A percentile compares a stretch with the other conserved stretches of the same genome.
Evolutionary conservation across 2,888 invertebrate genomes (phyloP).

Genomic region (Agrochola circellaris): DNA sequence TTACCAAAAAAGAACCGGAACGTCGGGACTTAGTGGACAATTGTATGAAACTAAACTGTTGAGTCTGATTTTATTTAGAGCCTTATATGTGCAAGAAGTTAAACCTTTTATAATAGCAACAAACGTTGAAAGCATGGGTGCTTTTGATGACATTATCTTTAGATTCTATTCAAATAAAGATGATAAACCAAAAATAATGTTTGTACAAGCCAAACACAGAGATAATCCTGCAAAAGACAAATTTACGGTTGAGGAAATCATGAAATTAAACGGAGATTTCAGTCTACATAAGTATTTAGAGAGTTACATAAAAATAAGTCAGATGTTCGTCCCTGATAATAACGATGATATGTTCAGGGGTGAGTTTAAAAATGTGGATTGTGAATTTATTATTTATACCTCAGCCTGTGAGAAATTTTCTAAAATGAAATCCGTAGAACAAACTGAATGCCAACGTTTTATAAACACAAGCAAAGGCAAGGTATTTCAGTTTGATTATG

Average conservation of each 20-base stretch:
- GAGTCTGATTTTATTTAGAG: slow-evolving; percentile 59
- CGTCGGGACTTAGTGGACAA: slow-evolving; percentile 63
- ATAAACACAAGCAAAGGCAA: slow-evolving; percentile 43
- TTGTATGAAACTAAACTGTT: slow-evolving; percentile 66
- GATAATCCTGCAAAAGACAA: slow-evolving; percentile 51
- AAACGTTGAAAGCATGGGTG: slow-evolving; percentile 60
- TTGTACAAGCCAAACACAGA: slow-evolving; percentile 66
- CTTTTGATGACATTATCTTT: slow-evolving; percentile 66
- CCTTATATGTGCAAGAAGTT: slow-evolving; percentile 49
- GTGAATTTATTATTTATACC: slow-evolving; percentile 61
- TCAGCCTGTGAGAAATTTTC: slow-evolving; percentile 46
- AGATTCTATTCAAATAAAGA: slow-evolving; percentile 52
- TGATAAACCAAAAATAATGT: slow-evolving; percentile 50
- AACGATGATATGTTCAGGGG: slow-evolving; percentile 50
- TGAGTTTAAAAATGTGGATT: slow-evolving; percentile 44
- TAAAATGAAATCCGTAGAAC: slow-evolving; percentile 25
- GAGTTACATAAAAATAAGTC: slow-evolving; percentile 53
- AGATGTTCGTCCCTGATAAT: slow-evolving; percentile 39
- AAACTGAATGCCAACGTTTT: slow-evolving; percentile 24
- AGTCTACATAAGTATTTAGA: slow-evolving; percentile 60
- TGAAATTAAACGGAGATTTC: slow-evolving; percentile 48
- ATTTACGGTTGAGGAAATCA: slow-evolving; percentile 51
- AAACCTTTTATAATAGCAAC: slow-evolving; percentile 49
- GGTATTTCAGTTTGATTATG: slow-evolving; percentile 50
- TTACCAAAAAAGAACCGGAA: slow-evolving; percentile 56